Percentiles rank a stretch among this genome's conserved stretches.
Conservation (phyloP, 2,113 vertebrate species). For the Charina bottae region DNA sequence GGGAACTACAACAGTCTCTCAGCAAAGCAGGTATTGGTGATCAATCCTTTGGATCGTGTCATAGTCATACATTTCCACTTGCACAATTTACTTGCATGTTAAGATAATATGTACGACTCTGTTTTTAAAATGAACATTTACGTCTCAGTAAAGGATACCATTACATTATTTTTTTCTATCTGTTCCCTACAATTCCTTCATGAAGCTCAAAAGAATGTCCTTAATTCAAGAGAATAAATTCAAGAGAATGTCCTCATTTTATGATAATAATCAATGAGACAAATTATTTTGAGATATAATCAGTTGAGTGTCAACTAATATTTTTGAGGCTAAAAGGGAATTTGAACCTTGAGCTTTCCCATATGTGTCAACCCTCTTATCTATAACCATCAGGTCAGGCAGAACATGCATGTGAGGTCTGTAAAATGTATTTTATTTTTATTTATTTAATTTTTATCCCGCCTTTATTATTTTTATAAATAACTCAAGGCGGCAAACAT, state of each 20-base stretch:
- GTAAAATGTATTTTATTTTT: too few species aligned
- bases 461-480: too few species aligned
- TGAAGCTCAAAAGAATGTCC: neutral
- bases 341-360: neutral
- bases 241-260: neutral
- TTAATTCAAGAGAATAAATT: neutral
- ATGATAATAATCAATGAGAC: neutral
- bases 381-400: neutral
- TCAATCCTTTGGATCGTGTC: neutral
- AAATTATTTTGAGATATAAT: neutral
- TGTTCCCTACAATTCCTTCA: neutral
- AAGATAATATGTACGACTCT: neutral
- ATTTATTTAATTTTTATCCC: too few species aligned
- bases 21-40: neutral
- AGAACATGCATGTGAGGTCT: neutral
- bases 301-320: neutral
- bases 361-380: neutral
- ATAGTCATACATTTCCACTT: neutral
- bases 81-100: neutral
- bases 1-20: neutral
- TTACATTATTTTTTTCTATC: neutral
- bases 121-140: neutral
- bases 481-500: too few species aligned
- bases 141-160: neutral
- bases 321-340: neutral